phyloP scores from a whole-genome alignment of 1,140 invertebrate species.

The Leptonema lineaticorne region DNA sequence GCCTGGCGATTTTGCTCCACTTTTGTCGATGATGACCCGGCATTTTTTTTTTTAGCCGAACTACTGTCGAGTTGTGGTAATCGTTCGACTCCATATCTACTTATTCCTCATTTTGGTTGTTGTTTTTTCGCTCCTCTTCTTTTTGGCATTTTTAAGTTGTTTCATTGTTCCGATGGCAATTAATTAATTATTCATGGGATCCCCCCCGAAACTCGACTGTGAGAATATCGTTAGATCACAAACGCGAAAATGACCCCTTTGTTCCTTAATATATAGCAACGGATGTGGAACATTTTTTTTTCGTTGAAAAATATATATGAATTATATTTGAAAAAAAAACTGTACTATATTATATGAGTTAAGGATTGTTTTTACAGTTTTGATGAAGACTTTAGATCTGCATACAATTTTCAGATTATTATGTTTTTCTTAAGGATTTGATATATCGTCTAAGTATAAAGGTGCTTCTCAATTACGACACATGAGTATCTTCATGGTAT shows the following conservation, averaged over 20 bases:
- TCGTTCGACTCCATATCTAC: conserved; percentile 1
- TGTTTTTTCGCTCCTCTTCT: too few species aligned
- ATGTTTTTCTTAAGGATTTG: too few species aligned
- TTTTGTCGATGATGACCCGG: conserved; percentile 10
- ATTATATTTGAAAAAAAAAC: too few species aligned
- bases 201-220: conserved; percentile 14
- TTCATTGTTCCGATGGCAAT: conserved; percentile 11
- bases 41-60: not conserved
- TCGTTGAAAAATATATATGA: not conserved
- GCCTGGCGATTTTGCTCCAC: not conserved
- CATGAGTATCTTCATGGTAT: too few species aligned
- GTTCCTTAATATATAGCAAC: not conserved
- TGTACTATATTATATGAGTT: too few species aligned
- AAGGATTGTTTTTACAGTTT: too few species aligned
- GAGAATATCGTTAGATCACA: not conserved
- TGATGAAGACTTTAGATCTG: too few species aligned
- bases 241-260: conserved; percentile 20
- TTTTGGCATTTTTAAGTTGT: too few species aligned
- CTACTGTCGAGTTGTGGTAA: conserved; percentile 13
- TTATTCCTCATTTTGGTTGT: too few species aligned
- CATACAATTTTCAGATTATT: too few species aligned
- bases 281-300: not conserved
- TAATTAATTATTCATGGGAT: conserved; percentile 29
- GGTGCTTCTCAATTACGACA: too few species aligned
- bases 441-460: too few species aligned